These are phyloP conservation scores for Steromphala cineraria DNA, from an alignment of 2,888 invertebrate species.

Conservation along the genomic window DNA sequence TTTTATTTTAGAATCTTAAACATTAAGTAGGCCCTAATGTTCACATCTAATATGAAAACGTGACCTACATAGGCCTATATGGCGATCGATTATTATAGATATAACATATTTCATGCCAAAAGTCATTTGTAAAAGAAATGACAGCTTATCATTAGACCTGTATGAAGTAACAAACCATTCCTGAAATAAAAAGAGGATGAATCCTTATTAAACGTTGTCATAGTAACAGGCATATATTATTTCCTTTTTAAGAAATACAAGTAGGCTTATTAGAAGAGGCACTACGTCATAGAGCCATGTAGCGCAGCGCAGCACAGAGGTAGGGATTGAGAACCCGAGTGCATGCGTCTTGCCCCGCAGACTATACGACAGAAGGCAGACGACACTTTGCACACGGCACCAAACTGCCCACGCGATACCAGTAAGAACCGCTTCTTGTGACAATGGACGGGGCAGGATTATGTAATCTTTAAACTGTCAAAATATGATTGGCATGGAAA, in stretches of 20 bases:
- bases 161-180: background rate
- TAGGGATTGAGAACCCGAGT: background rate
- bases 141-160: too few relatives aligned
- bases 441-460: too few relatives aligned
- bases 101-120: too few relatives aligned
- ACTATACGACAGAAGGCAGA: background rate
- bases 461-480: too few relatives aligned
- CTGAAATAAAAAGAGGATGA: background rate
- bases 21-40: too few relatives aligned
- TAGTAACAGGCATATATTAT: background rate
- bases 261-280: background rate
- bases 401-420: background rate
- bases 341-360: background rate
- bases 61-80: too few relatives aligned
- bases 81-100: too few relatives aligned
- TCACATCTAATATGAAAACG: too few relatives aligned
- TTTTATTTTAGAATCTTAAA: too few relatives aligned
- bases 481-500: too few relatives aligned
- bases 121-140: too few relatives aligned
- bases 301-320: background rate
- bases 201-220: background rate
- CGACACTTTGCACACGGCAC: conserved; percentile 3
- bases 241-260: background rate
- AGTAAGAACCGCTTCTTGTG: too few relatives aligned
- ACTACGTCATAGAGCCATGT: background rate